Evolutionary conservation across 2,888 invertebrate genomes (phyloP).

Genomic region (Epirrhoe tristata): DNA sequence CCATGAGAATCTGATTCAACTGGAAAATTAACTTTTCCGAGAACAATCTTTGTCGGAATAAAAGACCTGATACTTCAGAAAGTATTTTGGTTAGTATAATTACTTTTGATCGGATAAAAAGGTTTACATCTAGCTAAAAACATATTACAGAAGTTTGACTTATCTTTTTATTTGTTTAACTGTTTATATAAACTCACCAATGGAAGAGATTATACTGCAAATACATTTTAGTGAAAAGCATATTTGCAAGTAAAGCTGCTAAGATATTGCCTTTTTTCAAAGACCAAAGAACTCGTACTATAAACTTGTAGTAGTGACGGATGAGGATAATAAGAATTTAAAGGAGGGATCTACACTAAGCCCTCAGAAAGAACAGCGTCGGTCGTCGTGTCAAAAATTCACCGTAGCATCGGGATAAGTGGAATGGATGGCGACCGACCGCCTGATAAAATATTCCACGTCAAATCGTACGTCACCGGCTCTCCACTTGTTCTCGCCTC

Average conservation of each 20-base stretch:
- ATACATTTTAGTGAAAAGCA: background rate
- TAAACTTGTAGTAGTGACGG: constrained; percentile 55
- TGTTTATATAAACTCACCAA: background rate
- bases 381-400: constrained; percentile 82
- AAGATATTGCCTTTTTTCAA: background rate
- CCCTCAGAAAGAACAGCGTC: constrained; percentile 75
- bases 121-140: background rate
- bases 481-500: constrained; percentile 73
- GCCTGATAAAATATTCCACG: constrained; percentile 82
- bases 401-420: constrained; percentile 81
- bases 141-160: background rate
- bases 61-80: background rate
- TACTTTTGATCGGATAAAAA: background rate
- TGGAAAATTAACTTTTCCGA: constrained; percentile 37
- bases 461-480: constrained; percentile 84
- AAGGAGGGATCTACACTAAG: constrained; percentile 76
- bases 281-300: constrained; percentile 14
- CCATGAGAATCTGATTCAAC: constrained; percentile 35
- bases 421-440: constrained; percentile 79
- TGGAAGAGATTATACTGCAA: background rate
- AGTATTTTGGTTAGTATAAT: background rate
- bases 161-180: too few relatives aligned
- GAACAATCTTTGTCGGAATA: constrained; percentile 15
- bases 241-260: background rate
- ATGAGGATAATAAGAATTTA: constrained; percentile 75